phyloP scores from a whole-genome alignment of 2,797 vertebrate species.

The Lagodon rhomboides region DNA sequence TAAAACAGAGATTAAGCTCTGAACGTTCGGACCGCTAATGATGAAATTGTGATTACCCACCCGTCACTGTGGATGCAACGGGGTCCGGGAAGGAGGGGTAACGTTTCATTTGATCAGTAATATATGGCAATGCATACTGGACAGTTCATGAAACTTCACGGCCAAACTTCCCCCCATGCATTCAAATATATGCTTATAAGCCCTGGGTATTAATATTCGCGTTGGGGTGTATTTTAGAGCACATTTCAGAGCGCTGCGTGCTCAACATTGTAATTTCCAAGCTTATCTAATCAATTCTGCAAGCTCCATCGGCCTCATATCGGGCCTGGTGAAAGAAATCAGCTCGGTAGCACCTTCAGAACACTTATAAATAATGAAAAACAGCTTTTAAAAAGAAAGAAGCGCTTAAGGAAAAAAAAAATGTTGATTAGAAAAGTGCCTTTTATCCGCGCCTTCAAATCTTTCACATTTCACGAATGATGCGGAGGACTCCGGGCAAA shows the following conservation, averaged over 20 bases:
- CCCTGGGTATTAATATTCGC: conserved; percentile 83
- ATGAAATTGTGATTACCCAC: conserved; percentile 78
- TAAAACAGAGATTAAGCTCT: conserved; percentile 78
- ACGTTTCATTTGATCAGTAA: conserved; percentile 78
- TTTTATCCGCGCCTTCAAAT: conserved; percentile 91
- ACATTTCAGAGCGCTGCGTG: conserved; percentile 86
- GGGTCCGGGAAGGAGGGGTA: conserved; percentile 43
- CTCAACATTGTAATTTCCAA: conserved; percentile 98
- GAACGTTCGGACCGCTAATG: conserved; percentile 75
- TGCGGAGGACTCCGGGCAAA: conserved; percentile 84
- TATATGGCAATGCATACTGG: conserved; percentile 73
- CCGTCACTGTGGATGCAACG: conserved; percentile 60
- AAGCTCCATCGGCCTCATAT: conserved; percentile 95
- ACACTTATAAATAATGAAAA: conserved; percentile 99
- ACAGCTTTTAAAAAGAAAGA: conserved; percentile 94
- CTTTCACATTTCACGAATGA: conserved; percentile 80
- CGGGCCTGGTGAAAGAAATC: conserved; percentile 95
- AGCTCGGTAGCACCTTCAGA: conserved; percentile 94
- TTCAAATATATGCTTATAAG: conserved; percentile 79
- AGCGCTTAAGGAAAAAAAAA: conserved; percentile 90
- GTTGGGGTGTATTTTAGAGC: conserved; percentile 80
- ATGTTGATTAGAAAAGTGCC: conserved; percentile 91
- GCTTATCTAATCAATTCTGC: conserved; percentile 99
- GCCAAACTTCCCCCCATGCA: conserved; percentile 75
- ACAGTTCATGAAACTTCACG: conserved; percentile 79